Percentiles rank a stretch among this genome's conserved stretches.
Conservation (phyloP, 2,113 vertebrate species). For the Dicerorhinus sumatrensis region DNA sequence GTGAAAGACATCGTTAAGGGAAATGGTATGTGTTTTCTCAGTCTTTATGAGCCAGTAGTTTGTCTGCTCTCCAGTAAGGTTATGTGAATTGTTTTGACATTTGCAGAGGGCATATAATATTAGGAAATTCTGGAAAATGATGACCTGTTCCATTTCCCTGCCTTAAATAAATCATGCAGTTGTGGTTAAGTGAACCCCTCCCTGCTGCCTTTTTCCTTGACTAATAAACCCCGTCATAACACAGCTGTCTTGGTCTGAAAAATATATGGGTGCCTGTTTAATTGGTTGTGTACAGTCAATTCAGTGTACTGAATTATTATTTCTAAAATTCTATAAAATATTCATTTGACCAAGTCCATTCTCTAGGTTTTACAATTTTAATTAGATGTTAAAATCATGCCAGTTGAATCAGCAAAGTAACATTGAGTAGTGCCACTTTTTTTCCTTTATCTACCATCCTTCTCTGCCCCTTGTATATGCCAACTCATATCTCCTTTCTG, state of each 20-base stretch:
- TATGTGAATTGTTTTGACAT: background rate
- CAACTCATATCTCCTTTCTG: no score
- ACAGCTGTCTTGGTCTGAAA: background rate
- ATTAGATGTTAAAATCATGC: background rate
- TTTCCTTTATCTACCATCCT: background rate
- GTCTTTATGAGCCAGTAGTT: fast-evolving
- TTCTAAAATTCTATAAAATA: background rate
- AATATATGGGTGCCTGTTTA: background rate
- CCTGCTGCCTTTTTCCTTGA: background rate
- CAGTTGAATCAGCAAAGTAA: background rate
- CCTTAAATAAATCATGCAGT: background rate
- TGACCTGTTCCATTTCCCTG: background rate
- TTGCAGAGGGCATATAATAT: background rate
- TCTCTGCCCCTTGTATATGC: background rate
- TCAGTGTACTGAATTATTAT: background rate
- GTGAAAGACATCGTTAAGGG: fast-evolving
- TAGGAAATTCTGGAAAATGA: background rate
- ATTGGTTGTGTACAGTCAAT: background rate
- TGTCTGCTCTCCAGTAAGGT: fast-evolving
- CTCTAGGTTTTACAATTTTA: background rate
- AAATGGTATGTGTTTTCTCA: background rate
- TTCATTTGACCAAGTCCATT: background rate
- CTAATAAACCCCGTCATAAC: background rate
- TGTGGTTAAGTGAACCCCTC: background rate
- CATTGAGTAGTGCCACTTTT: background rate